phyloP scores from a whole-genome alignment of 37 sponge, comb jelly and placozoan species.

The Cliona cf. orientalis region DNA sequence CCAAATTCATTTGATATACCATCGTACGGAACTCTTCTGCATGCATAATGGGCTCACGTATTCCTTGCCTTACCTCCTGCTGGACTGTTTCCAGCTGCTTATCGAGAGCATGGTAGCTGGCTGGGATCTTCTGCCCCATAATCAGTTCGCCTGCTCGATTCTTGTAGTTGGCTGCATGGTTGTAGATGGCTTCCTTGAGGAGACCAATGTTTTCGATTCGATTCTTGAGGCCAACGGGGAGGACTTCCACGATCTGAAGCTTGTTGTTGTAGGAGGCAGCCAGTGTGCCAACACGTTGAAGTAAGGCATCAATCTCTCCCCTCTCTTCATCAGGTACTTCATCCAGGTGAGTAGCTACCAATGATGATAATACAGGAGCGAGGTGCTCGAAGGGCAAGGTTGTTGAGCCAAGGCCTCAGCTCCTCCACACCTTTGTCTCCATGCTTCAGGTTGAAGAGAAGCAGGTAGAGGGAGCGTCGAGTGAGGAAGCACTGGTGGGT shows the following conservation, averaged over 20 bases:
- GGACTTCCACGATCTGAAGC: constrained; percentile 68
- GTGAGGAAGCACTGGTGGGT: constrained; percentile 97
- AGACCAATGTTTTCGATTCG: constrained; percentile 66
- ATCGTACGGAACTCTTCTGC: constrained; percentile 70
- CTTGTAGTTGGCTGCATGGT: constrained; percentile 70
- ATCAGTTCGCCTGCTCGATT: constrained; percentile 39
- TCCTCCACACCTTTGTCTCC: constrained; percentile 82
- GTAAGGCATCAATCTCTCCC: constrained; percentile 35
- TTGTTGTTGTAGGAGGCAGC: constrained; percentile 36
- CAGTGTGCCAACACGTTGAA: constrained; percentile 49
- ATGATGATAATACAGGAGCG: constrained; percentile 84
- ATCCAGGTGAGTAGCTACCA: constrained; percentile 88
- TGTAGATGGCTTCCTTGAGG: constrained; percentile 87
- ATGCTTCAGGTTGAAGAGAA: constrained; percentile 81
- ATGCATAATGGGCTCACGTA: constrained; percentile 77
- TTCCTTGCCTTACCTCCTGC: constrained; percentile 56
- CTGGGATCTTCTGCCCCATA: constrained; percentile 90
- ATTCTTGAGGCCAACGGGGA: constrained; percentile 63
- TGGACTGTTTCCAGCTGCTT: constrained; percentile 66
- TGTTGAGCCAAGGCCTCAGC: constrained; percentile 91
- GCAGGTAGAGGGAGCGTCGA: constrained; percentile 88
- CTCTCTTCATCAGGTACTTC: constrained; percentile 66
- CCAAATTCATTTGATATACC: constrained; percentile 57
- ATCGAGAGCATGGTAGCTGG: constrained; percentile 86
- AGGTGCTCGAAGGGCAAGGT: constrained; percentile 86